Percentiles rank a stretch among this genome's conserved stretches.
phyloP scores from a whole-genome alignment of 1,140 invertebrate genomes.

The Harpegnathos saltator region DNA sequence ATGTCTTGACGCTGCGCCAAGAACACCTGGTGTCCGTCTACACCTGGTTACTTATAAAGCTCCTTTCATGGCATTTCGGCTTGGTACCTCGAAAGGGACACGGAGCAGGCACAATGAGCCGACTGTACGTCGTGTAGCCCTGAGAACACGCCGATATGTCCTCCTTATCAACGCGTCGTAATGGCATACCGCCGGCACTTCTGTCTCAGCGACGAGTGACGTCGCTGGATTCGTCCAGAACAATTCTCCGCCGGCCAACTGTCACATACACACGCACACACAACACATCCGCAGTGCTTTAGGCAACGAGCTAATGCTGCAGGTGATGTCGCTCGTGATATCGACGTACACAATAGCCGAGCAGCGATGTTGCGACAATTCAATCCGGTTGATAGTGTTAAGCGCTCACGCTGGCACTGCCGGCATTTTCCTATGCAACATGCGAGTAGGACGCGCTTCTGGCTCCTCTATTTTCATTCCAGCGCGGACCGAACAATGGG shows the following conservation, averaged over 20 bases:
- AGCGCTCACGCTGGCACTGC: constrained; percentile 18
- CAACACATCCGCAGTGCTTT: too few species aligned
- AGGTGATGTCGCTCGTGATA: too few species aligned
- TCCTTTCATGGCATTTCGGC: constrained; percentile 25
- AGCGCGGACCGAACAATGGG: constrained; percentile 72
- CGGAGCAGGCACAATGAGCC: constrained; percentile 55
- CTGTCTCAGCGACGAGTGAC: not conserved
- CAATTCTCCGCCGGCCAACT: too few species aligned
- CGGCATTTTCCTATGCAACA: constrained; percentile 57
- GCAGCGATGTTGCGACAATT: too few species aligned
- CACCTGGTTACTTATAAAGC: constrained; percentile 49
- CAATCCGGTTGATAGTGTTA: not conserved
- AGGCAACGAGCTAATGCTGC: too few species aligned
- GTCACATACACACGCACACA: too few species aligned
- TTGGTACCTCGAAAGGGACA: constrained; percentile 22
- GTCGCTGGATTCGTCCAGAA: not conserved
- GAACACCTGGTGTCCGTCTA: constrained; percentile 50
- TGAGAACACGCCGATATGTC: constrained; percentile 51
- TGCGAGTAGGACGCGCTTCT: constrained; percentile 20
- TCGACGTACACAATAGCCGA: too few species aligned
- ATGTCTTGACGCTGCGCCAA: not conserved
- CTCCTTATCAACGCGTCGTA: constrained; percentile 48
- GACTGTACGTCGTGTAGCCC: constrained; percentile 51
- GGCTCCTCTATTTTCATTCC: constrained; percentile 76
- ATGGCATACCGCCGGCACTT: constrained; percentile 8